phyloP scores from a whole-genome alignment of 1,140 invertebrate genomes.

The Wasmannia auropunctata region DNA sequence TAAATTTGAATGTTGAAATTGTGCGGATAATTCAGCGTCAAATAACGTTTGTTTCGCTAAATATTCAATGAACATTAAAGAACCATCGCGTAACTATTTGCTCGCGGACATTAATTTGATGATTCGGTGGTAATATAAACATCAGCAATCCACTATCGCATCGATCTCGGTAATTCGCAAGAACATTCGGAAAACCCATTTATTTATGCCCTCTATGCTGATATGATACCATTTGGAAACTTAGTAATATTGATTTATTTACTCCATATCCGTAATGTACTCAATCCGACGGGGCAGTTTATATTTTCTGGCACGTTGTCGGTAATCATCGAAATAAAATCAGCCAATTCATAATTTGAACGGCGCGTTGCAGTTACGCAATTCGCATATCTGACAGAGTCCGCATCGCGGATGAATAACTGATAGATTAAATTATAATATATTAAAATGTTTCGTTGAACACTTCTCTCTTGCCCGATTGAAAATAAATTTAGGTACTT shows the following conservation, averaged over 20 bases:
- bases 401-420: slow-evolving; percentile 21
- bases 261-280: slow-evolving; percentile 10
- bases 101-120: slow-evolving; percentile 23
- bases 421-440: slow-evolving; percentile 43
- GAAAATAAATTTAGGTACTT: slow-evolving; percentile 16
- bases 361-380: not conserved
- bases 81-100: slow-evolving; percentile 46
- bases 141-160: not conserved
- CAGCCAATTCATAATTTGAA: slow-evolving; percentile 42
- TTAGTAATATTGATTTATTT: slow-evolving; percentile 55
- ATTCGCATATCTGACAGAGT: slow-evolving; percentile 1
- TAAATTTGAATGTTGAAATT: slow-evolving; percentile 50
- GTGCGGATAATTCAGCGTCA: slow-evolving; percentile 31
- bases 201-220: slow-evolving; percentile 25
- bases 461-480: not conserved
- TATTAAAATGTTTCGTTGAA: slow-evolving; percentile 42
- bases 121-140: slow-evolving; percentile 21
- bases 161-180: slow-evolving; percentile 31
- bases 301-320: slow-evolving; percentile 46
- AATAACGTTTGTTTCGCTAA: not conserved
- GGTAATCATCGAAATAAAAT: slow-evolving; percentile 44
- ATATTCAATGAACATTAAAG: slow-evolving; percentile 49
- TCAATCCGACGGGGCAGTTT: not conserved
- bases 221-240: slow-evolving; percentile 35
- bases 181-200: slow-evolving; percentile 25